A percentile compares a stretch with the other conserved stretches of the same genome.
Evolutionary conservation across 2,113 vertebrate species (phyloP).

Genomic region (Eonycteris spelaea): DNA sequence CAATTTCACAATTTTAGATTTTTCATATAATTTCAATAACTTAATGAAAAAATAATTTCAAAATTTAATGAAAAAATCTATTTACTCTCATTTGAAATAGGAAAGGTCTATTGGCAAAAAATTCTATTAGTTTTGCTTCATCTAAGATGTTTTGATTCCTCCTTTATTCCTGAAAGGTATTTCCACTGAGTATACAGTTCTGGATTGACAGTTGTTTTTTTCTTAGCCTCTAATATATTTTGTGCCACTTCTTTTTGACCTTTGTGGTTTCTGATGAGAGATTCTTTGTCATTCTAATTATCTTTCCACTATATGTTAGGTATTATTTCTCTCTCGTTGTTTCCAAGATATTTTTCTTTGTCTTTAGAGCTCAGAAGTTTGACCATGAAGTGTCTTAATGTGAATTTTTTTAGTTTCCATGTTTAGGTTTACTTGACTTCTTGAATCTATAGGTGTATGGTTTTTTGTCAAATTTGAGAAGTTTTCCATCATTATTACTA

Average conservation of each 20-base stretch:
- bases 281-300: neutral
- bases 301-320: neutral
- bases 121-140: neutral
- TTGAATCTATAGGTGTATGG: neutral
- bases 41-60: neutral
- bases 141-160: neutral
- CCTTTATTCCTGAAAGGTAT: neutral
- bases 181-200: neutral
- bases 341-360: neutral
- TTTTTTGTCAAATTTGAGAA: neutral
- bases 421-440: neutral
- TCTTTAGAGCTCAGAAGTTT: neutral
- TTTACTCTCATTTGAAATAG: neutral
- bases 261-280: neutral
- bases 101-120: neutral
- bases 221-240: neutral
- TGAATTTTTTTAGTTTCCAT: neutral
- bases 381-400: neutral
- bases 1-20: neutral
- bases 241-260: neutral
- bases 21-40: neutral
- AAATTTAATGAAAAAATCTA: neutral
- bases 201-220: neutral
- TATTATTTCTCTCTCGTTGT: neutral
- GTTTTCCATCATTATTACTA: neutral